Percentiles rank a stretch among this genome's conserved stretches.
Evolutionary conservation across 2,888 invertebrate species (phyloP).

Genomic region (Dicroscelio sp.): DNA sequence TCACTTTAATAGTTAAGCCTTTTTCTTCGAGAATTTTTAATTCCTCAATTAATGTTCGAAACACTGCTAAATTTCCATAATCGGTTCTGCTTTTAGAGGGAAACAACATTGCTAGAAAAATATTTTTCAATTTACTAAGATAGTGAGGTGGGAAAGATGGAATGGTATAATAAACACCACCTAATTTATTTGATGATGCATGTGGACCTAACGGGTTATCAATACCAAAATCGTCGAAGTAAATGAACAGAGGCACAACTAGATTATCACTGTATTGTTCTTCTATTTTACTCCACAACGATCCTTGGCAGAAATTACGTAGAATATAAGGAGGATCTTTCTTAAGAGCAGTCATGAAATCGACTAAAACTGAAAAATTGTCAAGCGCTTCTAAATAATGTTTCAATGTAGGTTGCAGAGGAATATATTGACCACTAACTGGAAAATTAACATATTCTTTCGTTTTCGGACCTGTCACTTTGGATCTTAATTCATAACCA

Average conservation of each 20-base stretch:
- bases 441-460: not conserved
- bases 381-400: constrained; percentile 21
- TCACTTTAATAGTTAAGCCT: not conserved
- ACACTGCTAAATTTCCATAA: constrained; percentile 44
- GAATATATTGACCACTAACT: constrained; percentile 39
- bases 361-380: constrained; percentile 7
- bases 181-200: constrained; percentile 36
- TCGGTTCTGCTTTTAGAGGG: constrained; percentile 4
- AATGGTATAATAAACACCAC: constrained; percentile 56
- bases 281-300: constrained; percentile 36
- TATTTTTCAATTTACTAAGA: constrained; percentile 27
- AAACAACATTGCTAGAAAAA: constrained; percentile 55
- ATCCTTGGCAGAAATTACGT: constrained; percentile 53
- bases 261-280: constrained; percentile 16
- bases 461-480: too few species aligned
- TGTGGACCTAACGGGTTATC: constrained; percentile 48
- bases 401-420: constrained; percentile 31
- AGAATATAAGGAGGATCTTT: not conserved
- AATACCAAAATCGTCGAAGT: constrained; percentile 54
- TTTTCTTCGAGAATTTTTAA: constrained; percentile 63
- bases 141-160: constrained; percentile 41
- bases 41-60: constrained; percentile 50
- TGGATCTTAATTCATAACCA: too few species aligned
- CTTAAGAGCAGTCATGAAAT: constrained; percentile 13
- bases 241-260: constrained; percentile 32